Base-by-base conservation (phyloP, 2,113 vertebrate species). In the Dolichotis patagonum region DNA sequence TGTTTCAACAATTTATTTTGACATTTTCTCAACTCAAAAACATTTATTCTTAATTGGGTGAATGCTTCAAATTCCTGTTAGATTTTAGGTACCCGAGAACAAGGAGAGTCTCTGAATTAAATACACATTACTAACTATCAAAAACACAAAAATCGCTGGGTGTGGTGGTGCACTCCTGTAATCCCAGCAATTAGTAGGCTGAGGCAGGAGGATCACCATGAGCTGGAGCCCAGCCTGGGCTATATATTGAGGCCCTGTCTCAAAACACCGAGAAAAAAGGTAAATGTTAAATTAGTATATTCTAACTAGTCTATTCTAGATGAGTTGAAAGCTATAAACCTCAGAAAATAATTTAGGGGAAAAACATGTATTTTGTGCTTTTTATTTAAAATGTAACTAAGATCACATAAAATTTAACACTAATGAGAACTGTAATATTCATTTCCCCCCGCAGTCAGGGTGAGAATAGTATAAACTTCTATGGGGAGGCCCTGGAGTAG, bases 381-480 rank as follows among this genome's bases (percentile, higher is more conserved):
- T 97, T 95, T 35, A 88, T 63, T 26, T 85, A 90, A 81, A 84
- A 77, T 65, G 6, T 85, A 94, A 35, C 43, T 82, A 88, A 89
- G 32, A 63, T 56, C 73, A 65, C 12, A n/a, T 43, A 94, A 97
- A 86, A 85, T 41, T 82, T 77, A 92, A 89, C 17, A 82, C 7
- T 71, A 73, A 73, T 52, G 71, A 19, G 43, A 86, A 80, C 54
- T 71, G 38, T 22, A 89, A 89, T 12, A 62, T 77, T 86, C 9
- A 9, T 85, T 65, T n/a, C n/a, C 35, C 41, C 17, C 22, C 28
- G 65, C 38, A 85, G 49, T 60, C 67, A 87, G 16, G 20, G 6
- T 75, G 17, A 87, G 16, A 87, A 28, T 77, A 83, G 6, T 52
- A 90, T 83, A 85, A 85, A 92, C 14, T 60, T 94, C 35, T 22